Base-by-base conservation (phyloP, 2,113 vertebrate genomes). In the Leuciscus idus region DNA sequence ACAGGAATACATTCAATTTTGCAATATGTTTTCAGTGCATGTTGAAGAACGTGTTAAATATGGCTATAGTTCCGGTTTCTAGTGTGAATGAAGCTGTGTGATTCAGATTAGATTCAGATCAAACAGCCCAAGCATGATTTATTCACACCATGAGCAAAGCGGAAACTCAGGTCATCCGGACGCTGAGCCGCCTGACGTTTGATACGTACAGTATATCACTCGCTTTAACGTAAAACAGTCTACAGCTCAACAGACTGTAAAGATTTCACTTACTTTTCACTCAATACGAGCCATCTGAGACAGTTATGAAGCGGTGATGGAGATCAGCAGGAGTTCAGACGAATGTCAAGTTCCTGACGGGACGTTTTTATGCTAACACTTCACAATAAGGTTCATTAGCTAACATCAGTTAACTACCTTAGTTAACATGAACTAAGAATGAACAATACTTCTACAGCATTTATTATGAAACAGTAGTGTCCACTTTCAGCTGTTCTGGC, bases 1-100 rank as follows among this genome's bases (percentile, higher is more conserved):
- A 36, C 15, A 9, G 30, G 8, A 68, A 68, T 68, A 36, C 4
- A 33, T 17, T 0, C 19, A 3, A 33, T 0, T 66, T 13, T 43
- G 1, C 39, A 0, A 15, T 5, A 19, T 9, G 30, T 70, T 39
- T 72, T 39, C 30, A 19, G 15, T 21, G 17, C 15, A 28, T 62
- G 61, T 15, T 30, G 12, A 64, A 64, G 15, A 19, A 19, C 1
- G 36, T 6, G 21, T 10, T 43, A 12, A 23, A 43, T 23, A 21
- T 23, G 68, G 36, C 36, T 46, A n/a, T 21, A 43, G 39, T 73
- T 73, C 70, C 13, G 70, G 10, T 43, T 39, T 6, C 21, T 43
- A 73, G 46, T 73, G 39, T 46, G 70, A 73, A 46, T 73, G 11
- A 73, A 73, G 70, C 70, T 73, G 70, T 73, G 39, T 70, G 66